Evolutionary conservation across 2,797 vertebrate species (phyloP).

Genomic region (Hippoglossus hippoglossus): DNA sequence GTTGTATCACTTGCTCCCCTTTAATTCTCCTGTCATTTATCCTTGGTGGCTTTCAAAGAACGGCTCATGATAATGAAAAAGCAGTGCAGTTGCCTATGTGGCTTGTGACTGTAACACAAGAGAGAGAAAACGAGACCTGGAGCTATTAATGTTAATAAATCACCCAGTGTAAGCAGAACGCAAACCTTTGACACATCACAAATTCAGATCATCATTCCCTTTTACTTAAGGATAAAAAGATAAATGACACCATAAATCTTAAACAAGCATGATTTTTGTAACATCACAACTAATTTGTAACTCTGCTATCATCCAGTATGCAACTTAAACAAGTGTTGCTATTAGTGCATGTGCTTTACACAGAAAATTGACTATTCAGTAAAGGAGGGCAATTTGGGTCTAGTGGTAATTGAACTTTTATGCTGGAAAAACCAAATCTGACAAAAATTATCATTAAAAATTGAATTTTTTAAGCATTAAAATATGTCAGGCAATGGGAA

Average conservation of each 20-base stretch:
- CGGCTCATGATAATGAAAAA: neutral
- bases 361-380: neutral
- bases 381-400: neutral
- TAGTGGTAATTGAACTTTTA: neutral
- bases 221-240: too few relatives aligned
- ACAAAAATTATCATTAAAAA: neutral
- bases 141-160: neutral
- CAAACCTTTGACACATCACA: too few relatives aligned
- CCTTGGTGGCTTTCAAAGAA: slow-evolving; percentile 11
- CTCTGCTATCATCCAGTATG: too few relatives aligned
- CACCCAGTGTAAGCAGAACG: too few relatives aligned
- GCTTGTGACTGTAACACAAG: neutral
- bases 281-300: too few relatives aligned
- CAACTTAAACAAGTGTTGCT: too few relatives aligned
- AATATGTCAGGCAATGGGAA: neutral
- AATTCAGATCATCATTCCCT: too few relatives aligned
- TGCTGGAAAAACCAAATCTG: neutral
- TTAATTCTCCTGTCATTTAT: slow-evolving; percentile 1
- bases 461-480: neutral
- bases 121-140: neutral
- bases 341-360: neutral
- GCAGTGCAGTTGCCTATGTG: neutral
- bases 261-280: neutral
- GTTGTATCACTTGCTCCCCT: neutral
- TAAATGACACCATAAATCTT: too few relatives aligned